Conservation (phyloP, 2,888 invertebrate species). For the Resseliella maxima region DNA sequence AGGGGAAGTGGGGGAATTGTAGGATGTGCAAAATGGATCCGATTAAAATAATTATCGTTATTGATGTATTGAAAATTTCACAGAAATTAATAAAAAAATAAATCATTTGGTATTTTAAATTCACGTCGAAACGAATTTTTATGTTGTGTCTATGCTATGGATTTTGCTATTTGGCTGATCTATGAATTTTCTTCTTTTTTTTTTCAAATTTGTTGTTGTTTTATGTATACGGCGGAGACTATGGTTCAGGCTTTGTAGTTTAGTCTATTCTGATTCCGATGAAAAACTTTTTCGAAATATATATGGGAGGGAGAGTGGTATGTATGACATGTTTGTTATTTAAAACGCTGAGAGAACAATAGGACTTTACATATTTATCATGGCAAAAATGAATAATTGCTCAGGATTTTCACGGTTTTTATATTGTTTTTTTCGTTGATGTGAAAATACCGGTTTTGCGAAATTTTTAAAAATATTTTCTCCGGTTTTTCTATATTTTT, state of each 20-base stretch:
- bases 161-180: slow-evolving; percentile 35
- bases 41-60: slow-evolving; percentile 51
- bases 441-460: background rate
- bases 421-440: background rate
- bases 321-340: background rate
- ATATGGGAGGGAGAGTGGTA: background rate
- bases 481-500: background rate
- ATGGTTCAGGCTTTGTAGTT: background rate
- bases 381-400: slow-evolving; percentile 37
- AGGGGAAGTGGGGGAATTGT: too few relatives aligned
- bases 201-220: background rate
- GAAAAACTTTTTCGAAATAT: background rate
- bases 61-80: slow-evolving; percentile 35
- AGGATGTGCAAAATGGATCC: too few relatives aligned
- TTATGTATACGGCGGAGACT: slow-evolving; percentile 38
- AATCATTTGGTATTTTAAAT: slow-evolving; percentile 38
- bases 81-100: slow-evolving; percentile 38
- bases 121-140: slow-evolving; percentile 41
- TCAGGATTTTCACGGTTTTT: background rate
- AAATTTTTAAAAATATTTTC: background rate
- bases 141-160: slow-evolving; percentile 8
- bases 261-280: background rate
- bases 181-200: too few relatives aligned
- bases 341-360: slow-evolving; percentile 39
- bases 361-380: slow-evolving; percentile 20